phyloP scores from a whole-genome alignment of 2,888 invertebrate species.

The Tipula helvola region DNA sequence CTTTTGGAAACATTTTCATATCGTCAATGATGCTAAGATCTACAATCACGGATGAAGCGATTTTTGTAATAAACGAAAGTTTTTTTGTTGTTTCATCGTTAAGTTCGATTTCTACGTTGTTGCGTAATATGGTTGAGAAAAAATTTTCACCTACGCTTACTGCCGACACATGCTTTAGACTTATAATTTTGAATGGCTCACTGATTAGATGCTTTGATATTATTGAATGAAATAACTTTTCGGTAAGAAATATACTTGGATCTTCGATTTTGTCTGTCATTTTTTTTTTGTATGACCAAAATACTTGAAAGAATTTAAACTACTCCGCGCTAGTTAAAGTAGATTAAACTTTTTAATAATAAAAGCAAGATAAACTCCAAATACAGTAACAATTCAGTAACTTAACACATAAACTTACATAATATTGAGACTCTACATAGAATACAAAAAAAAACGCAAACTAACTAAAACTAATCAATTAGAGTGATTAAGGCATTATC shows the following conservation, averaged over 20 bases:
- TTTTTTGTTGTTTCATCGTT: neutral
- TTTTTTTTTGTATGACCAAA: neutral
- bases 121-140: neutral
- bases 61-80: neutral
- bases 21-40: neutral
- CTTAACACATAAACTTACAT: too few relatives aligned
- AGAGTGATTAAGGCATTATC: too few relatives aligned
- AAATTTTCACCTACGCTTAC: neutral
- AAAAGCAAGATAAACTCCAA: too few relatives aligned
- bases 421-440: too few relatives aligned
- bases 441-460: too few relatives aligned
- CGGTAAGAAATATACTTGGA: neutral
- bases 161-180: neutral
- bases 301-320: neutral
- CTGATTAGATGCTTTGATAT: neutral
- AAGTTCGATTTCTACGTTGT: neutral
- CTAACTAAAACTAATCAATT: too few relatives aligned
- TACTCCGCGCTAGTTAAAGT: neutral
- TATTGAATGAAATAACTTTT: neutral
- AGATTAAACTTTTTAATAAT: too few relatives aligned
- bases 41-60: neutral
- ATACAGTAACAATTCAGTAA: too few relatives aligned
- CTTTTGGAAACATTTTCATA: neutral
- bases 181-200: neutral
- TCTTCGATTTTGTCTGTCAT: neutral